Percentiles rank a stretch among this genome's conserved stretches.
Evolutionary conservation across 2,888 invertebrate species (phyloP).

Genomic region (Clunio marinus): DNA sequence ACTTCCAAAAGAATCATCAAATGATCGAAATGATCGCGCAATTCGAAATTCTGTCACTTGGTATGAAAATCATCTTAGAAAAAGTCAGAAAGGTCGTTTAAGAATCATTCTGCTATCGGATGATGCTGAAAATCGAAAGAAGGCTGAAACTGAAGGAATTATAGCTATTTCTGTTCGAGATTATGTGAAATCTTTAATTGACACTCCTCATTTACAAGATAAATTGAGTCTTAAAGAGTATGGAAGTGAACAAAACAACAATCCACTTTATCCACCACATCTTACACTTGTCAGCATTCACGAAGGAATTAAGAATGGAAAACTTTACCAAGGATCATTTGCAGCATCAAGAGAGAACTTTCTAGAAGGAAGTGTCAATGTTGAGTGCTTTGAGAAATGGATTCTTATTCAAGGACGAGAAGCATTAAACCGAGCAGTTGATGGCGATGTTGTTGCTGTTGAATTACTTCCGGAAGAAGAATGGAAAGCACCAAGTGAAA

Average conservation of each 20-base stretch:
- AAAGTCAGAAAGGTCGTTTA: constrained; percentile 49
- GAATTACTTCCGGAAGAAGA: constrained; percentile 81
- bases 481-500: constrained; percentile 88
- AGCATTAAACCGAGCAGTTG: constrained; percentile 87
- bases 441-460: constrained; percentile 90
- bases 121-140: constrained; percentile 70
- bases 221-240: constrained; percentile 70
- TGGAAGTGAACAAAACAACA: constrained; percentile 57
- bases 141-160: constrained; percentile 68
- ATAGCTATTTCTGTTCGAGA: constrained; percentile 66
- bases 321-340: constrained; percentile 74
- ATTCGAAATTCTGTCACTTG: constrained; percentile 76
- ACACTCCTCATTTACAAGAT: constrained; percentile 68
- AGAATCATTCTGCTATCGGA: constrained; percentile 77
- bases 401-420: constrained; percentile 79
- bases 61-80: constrained; percentile 71
- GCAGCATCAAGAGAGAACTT: constrained; percentile 89
- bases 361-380: constrained; percentile 81
- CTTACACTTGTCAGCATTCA: constrained; percentile 72
- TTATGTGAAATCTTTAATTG: constrained; percentile 70
- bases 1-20: constrained; percentile 72
- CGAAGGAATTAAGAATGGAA: constrained; percentile 71
- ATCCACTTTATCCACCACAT: constrained; percentile 79
- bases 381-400: constrained; percentile 75
- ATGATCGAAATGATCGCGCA: constrained; percentile 89